Conservation (phyloP, 2,888 invertebrate species). For the Chloroclysta siterata region DNA sequence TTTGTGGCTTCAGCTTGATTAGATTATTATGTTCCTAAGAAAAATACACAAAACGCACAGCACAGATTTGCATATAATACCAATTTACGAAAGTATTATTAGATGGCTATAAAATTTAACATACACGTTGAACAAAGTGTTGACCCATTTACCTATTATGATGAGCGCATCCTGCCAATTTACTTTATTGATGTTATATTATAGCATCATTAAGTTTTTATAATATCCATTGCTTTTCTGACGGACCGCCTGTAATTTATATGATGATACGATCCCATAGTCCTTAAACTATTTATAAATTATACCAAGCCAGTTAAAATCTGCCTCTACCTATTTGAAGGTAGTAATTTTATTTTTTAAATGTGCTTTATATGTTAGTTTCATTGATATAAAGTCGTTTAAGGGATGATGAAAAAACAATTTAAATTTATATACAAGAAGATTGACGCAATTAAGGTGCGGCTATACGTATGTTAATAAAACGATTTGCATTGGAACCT, state of each 20-base stretch:
- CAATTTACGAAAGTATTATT: constrained; percentile 7
- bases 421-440: constrained; percentile 50
- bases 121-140: constrained; percentile 56
- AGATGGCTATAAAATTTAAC: constrained; percentile 44
- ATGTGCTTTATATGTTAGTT: constrained; percentile 55
- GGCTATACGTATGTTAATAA: constrained; percentile 48
- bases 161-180: constrained; percentile 79
- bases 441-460: constrained; percentile 47
- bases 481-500: constrained; percentile 46
- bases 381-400: constrained; percentile 65
- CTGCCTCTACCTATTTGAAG: constrained; percentile 58
- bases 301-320: constrained; percentile 68
- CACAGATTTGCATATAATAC: constrained; percentile 8
- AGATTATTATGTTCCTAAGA: background rate
- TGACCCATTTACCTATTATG: constrained; percentile 74
- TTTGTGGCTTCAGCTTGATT: background rate
- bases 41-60: background rate
- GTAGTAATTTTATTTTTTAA: constrained; percentile 58
- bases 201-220: constrained; percentile 80
- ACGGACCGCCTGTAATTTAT: constrained; percentile 72
- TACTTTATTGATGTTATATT: constrained; percentile 80
- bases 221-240: constrained; percentile 67
- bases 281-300: constrained; percentile 80
- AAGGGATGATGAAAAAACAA: constrained; percentile 48
- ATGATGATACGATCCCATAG: constrained; percentile 68